Conservation (phyloP, 2,888 invertebrate genomes). For the Thereva nobilitata region DNA sequence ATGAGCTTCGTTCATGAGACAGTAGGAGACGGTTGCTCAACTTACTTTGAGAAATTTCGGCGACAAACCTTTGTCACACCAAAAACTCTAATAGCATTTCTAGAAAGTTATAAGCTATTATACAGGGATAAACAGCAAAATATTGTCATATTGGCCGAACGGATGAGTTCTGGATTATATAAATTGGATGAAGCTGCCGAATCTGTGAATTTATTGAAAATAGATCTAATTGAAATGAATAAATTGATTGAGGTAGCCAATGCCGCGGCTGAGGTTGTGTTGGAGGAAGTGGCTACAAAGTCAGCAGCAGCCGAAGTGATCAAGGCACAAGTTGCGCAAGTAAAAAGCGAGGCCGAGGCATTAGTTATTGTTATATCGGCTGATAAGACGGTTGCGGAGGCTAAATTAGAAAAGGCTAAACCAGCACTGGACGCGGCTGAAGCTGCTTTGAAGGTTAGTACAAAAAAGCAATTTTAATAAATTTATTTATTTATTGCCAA, state of each 20-base stretch:
- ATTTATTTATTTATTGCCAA: neutral
- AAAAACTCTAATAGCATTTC: slow-evolving; percentile 84
- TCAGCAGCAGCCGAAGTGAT: slow-evolving; percentile 79
- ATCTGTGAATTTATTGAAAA: slow-evolving; percentile 78
- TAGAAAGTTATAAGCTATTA: slow-evolving; percentile 78
- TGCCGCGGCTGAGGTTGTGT: slow-evolving; percentile 77
- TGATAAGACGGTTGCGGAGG: slow-evolving; percentile 79
- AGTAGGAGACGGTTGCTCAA: slow-evolving; percentile 72
- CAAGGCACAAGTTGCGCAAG: slow-evolving; percentile 78
- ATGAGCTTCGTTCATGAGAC: slow-evolving; percentile 85
- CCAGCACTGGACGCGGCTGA: slow-evolving; percentile 89
- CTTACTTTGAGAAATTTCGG: slow-evolving; percentile 79
- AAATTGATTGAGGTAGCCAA: slow-evolving; percentile 80
- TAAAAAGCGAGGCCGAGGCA: slow-evolving; percentile 79
- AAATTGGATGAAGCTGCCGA: slow-evolving; percentile 85
- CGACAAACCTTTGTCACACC: slow-evolving; percentile 87
- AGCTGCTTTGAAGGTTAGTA: slow-evolving; percentile 70
- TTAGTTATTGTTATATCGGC: slow-evolving; percentile 78
- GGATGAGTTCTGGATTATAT: slow-evolving; percentile 85
- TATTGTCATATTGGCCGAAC: slow-evolving; percentile 73
- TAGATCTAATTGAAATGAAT: slow-evolving; percentile 77
- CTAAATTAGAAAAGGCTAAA: slow-evolving; percentile 77
- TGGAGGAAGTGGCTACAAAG: slow-evolving; percentile 78
- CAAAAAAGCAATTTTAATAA: slow-evolving; percentile 12
- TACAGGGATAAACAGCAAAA: slow-evolving; percentile 74